phyloP scores from a whole-genome alignment of 2,797 vertebrate genomes.

The Falco rusticolus region DNA sequence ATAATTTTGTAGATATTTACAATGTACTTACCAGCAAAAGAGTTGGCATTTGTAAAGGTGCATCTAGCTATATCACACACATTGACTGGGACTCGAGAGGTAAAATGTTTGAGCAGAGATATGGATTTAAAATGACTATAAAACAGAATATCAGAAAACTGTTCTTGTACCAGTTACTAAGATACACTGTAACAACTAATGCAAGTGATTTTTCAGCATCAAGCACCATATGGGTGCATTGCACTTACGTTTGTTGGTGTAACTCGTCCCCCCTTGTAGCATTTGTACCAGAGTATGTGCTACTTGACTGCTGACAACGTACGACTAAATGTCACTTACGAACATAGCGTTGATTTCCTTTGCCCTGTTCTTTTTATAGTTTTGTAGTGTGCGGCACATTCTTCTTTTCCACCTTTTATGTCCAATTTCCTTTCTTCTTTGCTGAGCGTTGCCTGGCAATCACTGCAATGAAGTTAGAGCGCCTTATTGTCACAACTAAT shows the following conservation, averaged over 20 bases:
- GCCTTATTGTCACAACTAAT: not conserved
- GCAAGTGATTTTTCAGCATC: not conserved
- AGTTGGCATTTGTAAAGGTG: slow-evolving; percentile 95
- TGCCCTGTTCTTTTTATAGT: not conserved
- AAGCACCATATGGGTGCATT: not conserved
- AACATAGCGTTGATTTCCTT: not conserved
- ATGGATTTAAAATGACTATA: not conserved
- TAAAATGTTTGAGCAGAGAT: slow-evolving; percentile 59
- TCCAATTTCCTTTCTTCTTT: not conserved
- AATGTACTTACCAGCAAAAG: slow-evolving; percentile 95
- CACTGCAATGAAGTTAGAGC: not conserved
- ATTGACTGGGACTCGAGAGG: slow-evolving; percentile 96
- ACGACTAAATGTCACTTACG: not conserved
- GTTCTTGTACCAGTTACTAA: not conserved
- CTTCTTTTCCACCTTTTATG: not conserved
- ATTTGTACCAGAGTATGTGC: not conserved
- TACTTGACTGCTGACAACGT: not conserved
- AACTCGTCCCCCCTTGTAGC: not conserved
- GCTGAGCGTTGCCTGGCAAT: not conserved
- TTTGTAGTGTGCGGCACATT: not conserved
- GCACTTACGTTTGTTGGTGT: not conserved
- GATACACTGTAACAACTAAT: not conserved
- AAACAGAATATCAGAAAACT: not conserved
- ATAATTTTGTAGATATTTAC: slow-evolving; percentile 97
- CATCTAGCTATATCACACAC: slow-evolving; percentile 92